Base-by-base conservation (phyloP, 2,888 invertebrate species). In the Didymodactylos carnosus region DNA sequence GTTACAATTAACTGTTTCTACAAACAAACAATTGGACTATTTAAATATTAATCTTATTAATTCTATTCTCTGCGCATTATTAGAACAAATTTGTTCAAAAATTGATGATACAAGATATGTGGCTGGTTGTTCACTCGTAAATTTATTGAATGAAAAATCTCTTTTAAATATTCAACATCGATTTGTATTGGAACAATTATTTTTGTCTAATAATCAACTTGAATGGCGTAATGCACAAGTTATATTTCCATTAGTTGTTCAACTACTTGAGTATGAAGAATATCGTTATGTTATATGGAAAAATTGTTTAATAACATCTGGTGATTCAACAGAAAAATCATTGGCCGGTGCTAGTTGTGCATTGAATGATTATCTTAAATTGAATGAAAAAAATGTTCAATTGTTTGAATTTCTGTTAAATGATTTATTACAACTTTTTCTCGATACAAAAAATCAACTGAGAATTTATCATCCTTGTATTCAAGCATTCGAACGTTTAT, bases 101-200 rank as follows among this genome's bases (percentile, higher is more conserved):
- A 75, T 75, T 4, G 75, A 75, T 41, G 53, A 71, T 19, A 62
- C 69, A 14, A n/a, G 75, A 6, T 51, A 25, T 40, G 40, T 46
- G 13, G 72, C 72, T 25, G 74, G 71, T 13, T 23, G 41, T 41
- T 27, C 71, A 25, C 35, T 74, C n/a, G 14, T 41, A 14, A 5
- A 69, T 39, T 62, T 73, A 39, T 70, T 73, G 25, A 39, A 13
- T 35, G 70, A 69, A 11, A 16, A 39, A 23, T 29, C 43, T 23
- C 29, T n/a, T 19, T 11, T 39, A 35, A 4, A 7, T 3, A 62
- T 62, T 35, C 29, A 35, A 29, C 6, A 29, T 19, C 27, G 35
- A 35, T 35, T 3, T 62, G 53, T 35, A 13, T 4, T 62, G 3
- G 35, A 62, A 5, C 27, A 6, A 62, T 35, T 62, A 4, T 62